Percentiles rank a stretch among this genome's conserved stretches.
Evolutionary conservation across 2,797 vertebrate species (phyloP).

Genomic region (Balearica regulorum): DNA sequence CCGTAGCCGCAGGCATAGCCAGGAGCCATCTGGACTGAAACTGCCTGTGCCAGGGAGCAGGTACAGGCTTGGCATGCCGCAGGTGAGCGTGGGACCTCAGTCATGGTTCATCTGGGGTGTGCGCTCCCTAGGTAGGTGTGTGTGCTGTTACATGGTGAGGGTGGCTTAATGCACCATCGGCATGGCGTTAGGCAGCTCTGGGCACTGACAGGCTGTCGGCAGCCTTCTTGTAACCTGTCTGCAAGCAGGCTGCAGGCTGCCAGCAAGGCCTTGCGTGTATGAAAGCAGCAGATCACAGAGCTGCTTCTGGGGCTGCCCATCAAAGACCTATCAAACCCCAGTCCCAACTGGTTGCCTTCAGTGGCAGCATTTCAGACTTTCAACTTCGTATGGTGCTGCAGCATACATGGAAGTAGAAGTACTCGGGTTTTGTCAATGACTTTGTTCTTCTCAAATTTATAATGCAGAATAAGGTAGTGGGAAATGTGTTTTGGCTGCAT

Average conservation of each 20-base stretch:
- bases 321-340: neutral
- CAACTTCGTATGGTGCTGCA: neutral
- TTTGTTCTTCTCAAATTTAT: neutral
- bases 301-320: neutral
- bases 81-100: neutral
- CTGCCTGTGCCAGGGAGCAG: fast-evolving
- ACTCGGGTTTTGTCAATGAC: neutral
- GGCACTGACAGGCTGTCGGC: neutral
- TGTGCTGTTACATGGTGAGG: fast-evolving
- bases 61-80: fast-evolving
- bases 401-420: neutral
- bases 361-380: neutral
- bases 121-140: neutral
- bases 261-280: neutral
- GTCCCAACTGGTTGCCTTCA: neutral
- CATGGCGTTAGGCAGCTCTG: fast-evolving
- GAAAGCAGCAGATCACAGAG: neutral
- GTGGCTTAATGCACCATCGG: neutral
- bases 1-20: neutral
- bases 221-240: neutral
- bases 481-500: neutral
- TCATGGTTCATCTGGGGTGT: fast-evolving
- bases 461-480: neutral
- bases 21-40: neutral
- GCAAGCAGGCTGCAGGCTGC: neutral